Base-by-base conservation (phyloP, 2,797 vertebrate genomes). In the Gallirallus australis region DNA sequence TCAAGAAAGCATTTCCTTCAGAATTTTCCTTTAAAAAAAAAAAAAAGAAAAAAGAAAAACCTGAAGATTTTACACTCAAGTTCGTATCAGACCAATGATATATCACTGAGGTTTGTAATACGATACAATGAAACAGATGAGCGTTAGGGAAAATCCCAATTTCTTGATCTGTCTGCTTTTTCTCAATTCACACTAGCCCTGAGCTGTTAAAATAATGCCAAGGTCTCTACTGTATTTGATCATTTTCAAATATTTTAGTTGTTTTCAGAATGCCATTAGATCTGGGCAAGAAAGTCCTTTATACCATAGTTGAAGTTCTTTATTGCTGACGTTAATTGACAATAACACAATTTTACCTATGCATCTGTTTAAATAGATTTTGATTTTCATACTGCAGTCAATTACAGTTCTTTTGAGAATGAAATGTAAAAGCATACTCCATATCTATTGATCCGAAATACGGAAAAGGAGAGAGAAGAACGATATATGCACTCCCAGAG, bases 381-480 rank as follows among this genome's bases (percentile, higher is more conserved):
- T 28, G 21, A 15, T 89, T 88, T 92, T 94, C 59, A 27, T 76
- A 76, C 45, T 61, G 7, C 52, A 90, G 33, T 42, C 63, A 86
- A 12, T 73, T 91, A 42, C 21, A 64, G 31, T 78, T 31, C 7
- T 76, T 90, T 86, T 86, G 13, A 16, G 59, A 80, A 86, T 59
- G 47, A 77, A 89, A 76, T 18, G n/a, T 83, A 56, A 70, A 79
- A 93, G 92, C 69, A 35, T 50, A 50, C 2, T 14, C 42, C 12
- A 3, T 83, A 93, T 77, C 72, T 91, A 64, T 87, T 54, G 53
- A 94, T 86, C 76, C 81, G 31, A 91, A 93, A 56, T 52, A 65
- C 28, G 77, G 70, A 86, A 87, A 37, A 73, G 9, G 59, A 93
- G 37, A 77, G 37, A 78, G 64, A 82, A 65, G 31, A 84, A 79